Evolutionary conservation across 53 echinoderm and acorn worm genomes (phyloP).

Genomic region (Antedon mediterranea): DNA sequence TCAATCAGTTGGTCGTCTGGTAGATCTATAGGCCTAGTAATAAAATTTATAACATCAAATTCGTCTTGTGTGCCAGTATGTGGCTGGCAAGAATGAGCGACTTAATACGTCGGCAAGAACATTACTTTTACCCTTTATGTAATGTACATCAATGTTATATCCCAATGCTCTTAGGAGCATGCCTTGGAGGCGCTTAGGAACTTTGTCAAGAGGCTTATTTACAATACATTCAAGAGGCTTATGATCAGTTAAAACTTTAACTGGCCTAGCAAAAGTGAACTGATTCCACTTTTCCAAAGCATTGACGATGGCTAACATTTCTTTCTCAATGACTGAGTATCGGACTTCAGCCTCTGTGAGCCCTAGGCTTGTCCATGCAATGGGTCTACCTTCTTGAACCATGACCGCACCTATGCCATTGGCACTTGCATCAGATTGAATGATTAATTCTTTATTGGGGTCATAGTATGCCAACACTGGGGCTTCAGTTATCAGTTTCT

Average conservation of each 20-base stretch:
- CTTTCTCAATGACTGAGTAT: constrained; percentile 35
- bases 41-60: constrained; percentile 27
- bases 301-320: constrained; percentile 41
- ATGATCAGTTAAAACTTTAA: constrained; percentile 29
- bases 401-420: constrained; percentile 25
- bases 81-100: constrained; percentile 21
- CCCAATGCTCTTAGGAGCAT: constrained; percentile 26
- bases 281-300: constrained; percentile 42
- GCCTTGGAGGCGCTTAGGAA: constrained; percentile 19
- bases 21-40: too few species aligned
- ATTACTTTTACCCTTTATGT: constrained; percentile 27
- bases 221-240: constrained; percentile 26
- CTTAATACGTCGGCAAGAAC: constrained; percentile 25
- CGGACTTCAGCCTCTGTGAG: constrained; percentile 21
- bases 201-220: constrained; percentile 33
- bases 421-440: constrained; percentile 29
- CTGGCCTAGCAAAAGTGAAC: constrained; percentile 36
- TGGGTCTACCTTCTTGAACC: constrained; percentile 36
- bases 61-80: constrained; percentile 18
- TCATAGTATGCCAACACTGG: constrained; percentile 37
- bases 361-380: constrained; percentile 38
- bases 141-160: constrained; percentile 16
- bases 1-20: too few species aligned
- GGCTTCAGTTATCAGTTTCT: constrained; percentile 19
- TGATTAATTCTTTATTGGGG: constrained; percentile 3